Evolutionary conservation across 2,797 vertebrate species (phyloP).

Genomic region (Hippopotamyrus pictus): DNA sequence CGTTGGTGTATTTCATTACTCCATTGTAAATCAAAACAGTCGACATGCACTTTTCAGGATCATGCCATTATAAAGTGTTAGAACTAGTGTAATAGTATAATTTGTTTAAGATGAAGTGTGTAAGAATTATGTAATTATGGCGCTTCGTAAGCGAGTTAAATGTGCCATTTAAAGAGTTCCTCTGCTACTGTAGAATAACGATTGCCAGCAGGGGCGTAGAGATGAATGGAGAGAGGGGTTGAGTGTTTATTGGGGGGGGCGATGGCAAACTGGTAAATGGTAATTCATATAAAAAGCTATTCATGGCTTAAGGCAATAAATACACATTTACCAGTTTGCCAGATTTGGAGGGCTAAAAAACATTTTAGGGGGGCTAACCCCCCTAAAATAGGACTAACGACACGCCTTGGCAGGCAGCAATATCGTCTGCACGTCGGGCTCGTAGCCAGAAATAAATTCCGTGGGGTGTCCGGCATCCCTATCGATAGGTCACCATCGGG

Average conservation of each 20-base stretch:
- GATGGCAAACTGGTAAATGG: not conserved
- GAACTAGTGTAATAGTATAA: not conserved
- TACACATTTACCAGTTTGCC: too few species aligned
- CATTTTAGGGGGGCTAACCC: not conserved
- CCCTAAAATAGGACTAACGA: not conserved
- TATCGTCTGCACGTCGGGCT: not conserved
- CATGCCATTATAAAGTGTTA: not conserved
- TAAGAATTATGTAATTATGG: not conserved
- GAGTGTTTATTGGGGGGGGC: not conserved
- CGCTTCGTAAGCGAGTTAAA: not conserved
- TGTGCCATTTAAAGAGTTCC: too few species aligned
- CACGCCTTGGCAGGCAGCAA: not conserved
- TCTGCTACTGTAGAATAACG: not conserved
- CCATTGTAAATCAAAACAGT: not conserved
- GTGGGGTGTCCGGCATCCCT: not conserved
- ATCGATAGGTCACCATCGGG: not conserved
- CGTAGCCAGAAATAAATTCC: not conserved
- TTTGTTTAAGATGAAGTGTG: not conserved
- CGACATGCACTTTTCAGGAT: not conserved
- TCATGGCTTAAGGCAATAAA: not conserved
- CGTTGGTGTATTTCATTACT: not conserved
- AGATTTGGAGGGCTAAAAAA: not conserved
- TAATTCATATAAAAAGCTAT: not conserved
- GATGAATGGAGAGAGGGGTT: not conserved
- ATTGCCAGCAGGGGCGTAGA: not conserved